Evolutionary conservation across 64 coral and sea anemone genomes (phyloP).

Genomic region (Actinia tenebrosa): DNA sequence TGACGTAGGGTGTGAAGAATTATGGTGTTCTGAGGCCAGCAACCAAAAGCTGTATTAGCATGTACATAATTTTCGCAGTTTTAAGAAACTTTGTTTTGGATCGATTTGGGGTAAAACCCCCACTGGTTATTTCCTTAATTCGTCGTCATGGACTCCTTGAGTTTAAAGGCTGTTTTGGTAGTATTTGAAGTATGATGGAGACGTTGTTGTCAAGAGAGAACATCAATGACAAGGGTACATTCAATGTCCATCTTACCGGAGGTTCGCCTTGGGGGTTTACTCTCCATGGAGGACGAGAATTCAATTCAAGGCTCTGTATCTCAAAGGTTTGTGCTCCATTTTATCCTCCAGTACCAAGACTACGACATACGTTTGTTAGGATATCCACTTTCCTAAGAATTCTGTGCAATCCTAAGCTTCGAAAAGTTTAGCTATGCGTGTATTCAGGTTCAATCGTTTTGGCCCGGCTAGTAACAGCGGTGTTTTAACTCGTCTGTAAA

Average conservation of each 20-base stretch:
- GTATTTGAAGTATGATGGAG: constrained; percentile 49
- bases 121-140: neutral
- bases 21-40: constrained; percentile 27
- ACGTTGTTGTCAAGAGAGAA: constrained; percentile 10
- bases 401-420: neutral
- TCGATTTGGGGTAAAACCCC: constrained; percentile 13
- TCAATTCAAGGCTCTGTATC: constrained; percentile 69
- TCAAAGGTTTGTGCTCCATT: constrained; percentile 64
- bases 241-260: constrained; percentile 67
- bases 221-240: constrained; percentile 37
- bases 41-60: constrained; percentile 56
- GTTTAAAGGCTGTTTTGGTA: neutral
- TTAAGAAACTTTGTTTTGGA: constrained; percentile 50
- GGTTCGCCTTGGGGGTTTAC: constrained; percentile 93
- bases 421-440: neutral
- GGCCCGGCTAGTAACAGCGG: neutral
- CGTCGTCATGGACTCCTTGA: neutral
- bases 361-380: neutral
- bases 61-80: constrained; percentile 60
- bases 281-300: constrained; percentile 82
- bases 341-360: neutral
- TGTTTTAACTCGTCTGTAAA: neutral
- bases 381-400: neutral
- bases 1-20: constrained; percentile 70
- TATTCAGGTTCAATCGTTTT: neutral